A percentile compares a stretch with the other conserved stretches of the same genome.
Evolutionary conservation across 92 coral and sea anemone genomes (phyloP).

Genomic region (Nematostella vectensis): DNA sequence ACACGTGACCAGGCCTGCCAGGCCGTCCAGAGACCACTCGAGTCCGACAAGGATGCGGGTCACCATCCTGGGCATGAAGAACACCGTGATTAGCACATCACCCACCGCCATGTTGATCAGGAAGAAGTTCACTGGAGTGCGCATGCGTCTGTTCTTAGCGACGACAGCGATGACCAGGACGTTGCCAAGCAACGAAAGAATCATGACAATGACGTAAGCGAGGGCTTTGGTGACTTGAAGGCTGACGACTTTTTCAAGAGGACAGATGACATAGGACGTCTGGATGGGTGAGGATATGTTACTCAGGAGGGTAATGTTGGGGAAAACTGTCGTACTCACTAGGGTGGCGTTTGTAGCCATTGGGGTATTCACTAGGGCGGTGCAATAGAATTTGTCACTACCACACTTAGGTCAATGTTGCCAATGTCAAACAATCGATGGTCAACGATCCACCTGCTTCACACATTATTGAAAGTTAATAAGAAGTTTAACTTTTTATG

Average conservation of each 20-base stretch:
- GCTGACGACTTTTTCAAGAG: conserved; percentile 3
- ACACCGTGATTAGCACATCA: conserved; percentile 51
- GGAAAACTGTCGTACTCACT: no score
- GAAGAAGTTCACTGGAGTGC: conserved; percentile 62
- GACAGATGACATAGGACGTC: conserved; percentile 8
- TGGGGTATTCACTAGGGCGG: no score
- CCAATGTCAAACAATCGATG: no score
- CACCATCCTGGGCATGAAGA: conserved; percentile 56
- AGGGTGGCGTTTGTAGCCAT: no score
- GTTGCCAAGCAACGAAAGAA: conserved; percentile 52
- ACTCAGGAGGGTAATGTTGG: no score
- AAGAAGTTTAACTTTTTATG: no score
- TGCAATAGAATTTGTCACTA: no score
- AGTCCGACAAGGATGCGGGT: conserved; percentile 20
- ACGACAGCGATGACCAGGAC: conserved; percentile 45
- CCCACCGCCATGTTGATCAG: conserved; percentile 51
- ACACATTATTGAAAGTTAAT: no score
- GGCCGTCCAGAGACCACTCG: conserved; percentile 31
- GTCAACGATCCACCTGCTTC: no score
- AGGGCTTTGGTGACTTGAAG: conserved; percentile 15
- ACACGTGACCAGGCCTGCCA: conserved; percentile 42
- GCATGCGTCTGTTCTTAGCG: conserved; percentile 31
- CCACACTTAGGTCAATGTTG: no score
- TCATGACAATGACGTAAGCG: conserved; percentile 25
- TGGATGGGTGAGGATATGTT: background rate